phyloP scores from a whole-genome alignment of 1,140 invertebrate species.

The Neoseiulus cucumeris region DNA sequence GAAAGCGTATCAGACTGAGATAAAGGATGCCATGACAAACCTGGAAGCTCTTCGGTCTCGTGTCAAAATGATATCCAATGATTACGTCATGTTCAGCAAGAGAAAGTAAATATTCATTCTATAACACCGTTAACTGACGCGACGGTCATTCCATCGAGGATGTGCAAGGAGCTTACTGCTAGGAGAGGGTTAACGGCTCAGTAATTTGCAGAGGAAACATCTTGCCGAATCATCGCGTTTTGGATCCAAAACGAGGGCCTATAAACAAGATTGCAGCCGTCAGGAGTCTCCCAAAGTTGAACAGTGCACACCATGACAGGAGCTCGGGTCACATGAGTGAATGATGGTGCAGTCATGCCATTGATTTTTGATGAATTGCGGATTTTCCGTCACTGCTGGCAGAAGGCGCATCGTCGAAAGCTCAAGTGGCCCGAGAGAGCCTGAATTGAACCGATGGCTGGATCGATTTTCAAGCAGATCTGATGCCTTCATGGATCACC shows the following conservation, averaged over 20 bases:
- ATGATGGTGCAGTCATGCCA: too few relatives aligned
- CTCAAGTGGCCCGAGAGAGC: too few relatives aligned
- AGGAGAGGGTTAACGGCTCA: too few relatives aligned
- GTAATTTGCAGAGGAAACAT: constrained; percentile 27
- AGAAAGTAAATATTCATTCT: constrained; percentile 18
- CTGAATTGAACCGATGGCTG: too few relatives aligned
- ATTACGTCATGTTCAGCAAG: constrained; percentile 12
- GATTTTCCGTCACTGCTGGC: too few relatives aligned
- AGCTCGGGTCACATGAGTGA: not conserved
- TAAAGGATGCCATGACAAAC: constrained; percentile 24
- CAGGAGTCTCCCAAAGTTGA: constrained; percentile 28
- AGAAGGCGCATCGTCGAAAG: too few relatives aligned
- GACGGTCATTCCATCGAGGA: too few relatives aligned
- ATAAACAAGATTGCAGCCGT: constrained; percentile 31
- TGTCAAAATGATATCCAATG: constrained; percentile 16
- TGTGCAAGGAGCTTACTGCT: too few relatives aligned
- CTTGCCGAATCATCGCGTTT: constrained; percentile 28
- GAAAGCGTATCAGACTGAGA: constrained; percentile 28
- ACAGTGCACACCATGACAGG: constrained; percentile 15
- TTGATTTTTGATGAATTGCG: too few relatives aligned
- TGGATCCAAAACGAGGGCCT: constrained; percentile 30
- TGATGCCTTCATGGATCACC: too few relatives aligned
- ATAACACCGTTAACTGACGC: too few relatives aligned
- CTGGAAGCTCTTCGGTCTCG: constrained; percentile 20
- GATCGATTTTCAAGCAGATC: too few relatives aligned